phyloP scores from a whole-genome alignment of 92 coral and sea anemone species.

The Palythoa heliodiscus region DNA sequence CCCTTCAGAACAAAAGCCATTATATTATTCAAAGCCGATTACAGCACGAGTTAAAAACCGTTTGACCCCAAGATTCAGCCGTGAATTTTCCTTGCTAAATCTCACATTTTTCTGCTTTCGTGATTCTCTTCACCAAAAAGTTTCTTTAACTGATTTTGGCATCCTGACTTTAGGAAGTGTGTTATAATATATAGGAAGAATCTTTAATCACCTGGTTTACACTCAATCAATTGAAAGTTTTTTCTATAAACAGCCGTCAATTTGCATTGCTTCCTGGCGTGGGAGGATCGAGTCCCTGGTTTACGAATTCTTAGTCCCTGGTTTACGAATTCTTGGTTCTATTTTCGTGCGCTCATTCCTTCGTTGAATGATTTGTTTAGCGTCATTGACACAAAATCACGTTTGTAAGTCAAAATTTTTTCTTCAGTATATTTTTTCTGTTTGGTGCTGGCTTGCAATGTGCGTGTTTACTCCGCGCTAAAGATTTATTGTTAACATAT shows the following conservation, averaged over 20 bases:
- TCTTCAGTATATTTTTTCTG: background rate
- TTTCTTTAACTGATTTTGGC: background rate
- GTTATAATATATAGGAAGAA: constrained; percentile 11
- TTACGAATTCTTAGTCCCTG: background rate
- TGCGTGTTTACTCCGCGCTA: background rate
- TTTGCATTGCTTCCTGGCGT: constrained; percentile 22
- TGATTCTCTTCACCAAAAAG: background rate
- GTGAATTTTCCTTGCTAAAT: background rate
- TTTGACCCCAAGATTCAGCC: background rate
- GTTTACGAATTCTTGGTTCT: background rate
- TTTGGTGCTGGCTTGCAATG: background rate
- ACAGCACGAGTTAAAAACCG: background rate
- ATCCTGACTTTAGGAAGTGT: constrained; percentile 26
- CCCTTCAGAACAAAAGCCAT: background rate
- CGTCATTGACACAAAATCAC: constrained; percentile 14
- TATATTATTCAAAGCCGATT: background rate
- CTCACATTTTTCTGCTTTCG: constrained; percentile 14
- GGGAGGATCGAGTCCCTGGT: constrained; percentile 1
- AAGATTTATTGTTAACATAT: background rate
- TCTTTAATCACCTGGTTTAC: constrained; percentile 41
- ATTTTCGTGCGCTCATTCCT: background rate
- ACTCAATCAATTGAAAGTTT: constrained; percentile 20
- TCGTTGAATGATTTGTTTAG: constrained; percentile 12
- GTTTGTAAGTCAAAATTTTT: background rate
- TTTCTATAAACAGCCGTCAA: constrained; percentile 36